Percentiles rank a stretch among this genome's conserved stretches.
Evolutionary conservation across 1,140 invertebrate genomes (phyloP).

Genomic region (Calosoma granatense): DNA sequence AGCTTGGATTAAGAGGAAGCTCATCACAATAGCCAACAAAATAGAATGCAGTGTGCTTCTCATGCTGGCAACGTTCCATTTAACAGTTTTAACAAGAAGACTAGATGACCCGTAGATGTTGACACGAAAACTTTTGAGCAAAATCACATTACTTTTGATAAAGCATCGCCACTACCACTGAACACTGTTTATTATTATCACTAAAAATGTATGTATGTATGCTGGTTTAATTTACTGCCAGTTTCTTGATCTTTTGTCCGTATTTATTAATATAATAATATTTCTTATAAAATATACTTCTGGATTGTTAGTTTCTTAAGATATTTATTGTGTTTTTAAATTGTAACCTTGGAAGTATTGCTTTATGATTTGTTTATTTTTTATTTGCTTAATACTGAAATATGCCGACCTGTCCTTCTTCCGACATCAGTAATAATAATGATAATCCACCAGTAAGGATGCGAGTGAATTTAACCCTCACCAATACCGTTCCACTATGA

Average conservation of each 20-base stretch:
- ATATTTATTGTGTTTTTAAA: too few relatives aligned
- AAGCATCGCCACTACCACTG: slow-evolving; percentile 1
- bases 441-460: too few relatives aligned
- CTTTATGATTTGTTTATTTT: too few relatives aligned
- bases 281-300: too few relatives aligned
- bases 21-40: slow-evolving; percentile 30
- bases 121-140: neutral
- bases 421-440: too few relatives aligned
- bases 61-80: slow-evolving; percentile 32
- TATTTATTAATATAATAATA: too few relatives aligned
- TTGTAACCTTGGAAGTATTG: too few relatives aligned
- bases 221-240: neutral
- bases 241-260: neutral
- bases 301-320: too few relatives aligned
- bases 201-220: neutral
- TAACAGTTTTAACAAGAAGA: slow-evolving; percentile 15
- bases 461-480: too few relatives aligned
- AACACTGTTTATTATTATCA: slow-evolving; percentile 1
- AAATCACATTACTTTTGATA: neutral
- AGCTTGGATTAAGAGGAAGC: slow-evolving; percentile 32
- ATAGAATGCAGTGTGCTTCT: slow-evolving; percentile 29
- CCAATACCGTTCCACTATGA: too few relatives aligned
- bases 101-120: neutral
- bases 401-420: too few relatives aligned
- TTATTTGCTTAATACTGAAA: too few relatives aligned